phyloP scores from a whole-genome alignment of 2,113 vertebrate species.

The Theristicus caerulescens region DNA sequence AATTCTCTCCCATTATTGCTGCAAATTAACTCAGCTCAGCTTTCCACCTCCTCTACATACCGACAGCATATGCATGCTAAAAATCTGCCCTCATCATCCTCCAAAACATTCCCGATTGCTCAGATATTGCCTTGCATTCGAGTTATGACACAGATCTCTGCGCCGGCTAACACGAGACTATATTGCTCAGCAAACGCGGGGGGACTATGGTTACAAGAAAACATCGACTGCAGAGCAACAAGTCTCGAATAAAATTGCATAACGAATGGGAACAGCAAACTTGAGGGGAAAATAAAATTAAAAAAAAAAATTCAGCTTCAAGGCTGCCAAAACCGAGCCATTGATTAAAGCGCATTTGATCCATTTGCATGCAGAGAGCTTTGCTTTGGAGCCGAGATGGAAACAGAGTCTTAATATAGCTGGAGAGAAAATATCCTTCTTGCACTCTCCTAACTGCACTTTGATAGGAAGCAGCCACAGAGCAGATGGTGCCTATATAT shows the following conservation, averaged over 20 bases:
- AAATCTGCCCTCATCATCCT: conserved; percentile 13
- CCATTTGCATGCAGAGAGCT: conserved; percentile 61
- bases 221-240: neutral
- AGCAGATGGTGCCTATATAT: conserved; percentile 72
- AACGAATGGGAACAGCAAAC: neutral
- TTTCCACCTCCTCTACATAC: neutral
- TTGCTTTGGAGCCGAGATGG: conserved; percentile 54
- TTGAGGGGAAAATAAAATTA: neutral
- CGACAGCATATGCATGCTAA: neutral
- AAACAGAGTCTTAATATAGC: conserved; percentile 68
- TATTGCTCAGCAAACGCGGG: neutral
- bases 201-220: neutral
- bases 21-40: neutral
- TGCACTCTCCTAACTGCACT: conserved; percentile 58
- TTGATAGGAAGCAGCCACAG: conserved; percentile 67
- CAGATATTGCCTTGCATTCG: neutral
- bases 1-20: neutral
- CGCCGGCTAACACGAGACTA: neutral
- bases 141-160: neutral
- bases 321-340: conserved; percentile 48
- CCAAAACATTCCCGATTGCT: conserved; percentile 1
- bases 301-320: neutral
- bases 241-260: neutral
- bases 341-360: conserved; percentile 7
- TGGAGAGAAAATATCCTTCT: conserved; percentile 65